These are phyloP conservation scores for Dreissena rostriformis DNA, from an alignment of 1,140 invertebrate genomes.

Conservation along the genomic window DNA sequence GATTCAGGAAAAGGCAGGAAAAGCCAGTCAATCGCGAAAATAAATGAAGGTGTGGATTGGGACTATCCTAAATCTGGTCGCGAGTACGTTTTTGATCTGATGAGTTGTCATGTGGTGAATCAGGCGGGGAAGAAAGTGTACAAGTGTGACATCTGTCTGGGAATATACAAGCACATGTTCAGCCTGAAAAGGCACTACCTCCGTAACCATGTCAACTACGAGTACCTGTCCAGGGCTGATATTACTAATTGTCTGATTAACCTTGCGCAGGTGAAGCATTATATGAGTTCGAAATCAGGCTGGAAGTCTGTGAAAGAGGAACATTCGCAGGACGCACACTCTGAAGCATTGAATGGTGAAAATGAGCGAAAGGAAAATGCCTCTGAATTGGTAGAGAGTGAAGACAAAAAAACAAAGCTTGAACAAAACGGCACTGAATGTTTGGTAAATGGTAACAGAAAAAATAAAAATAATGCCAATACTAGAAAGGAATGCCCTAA, in stretches of 20 bases:
- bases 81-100: slow-evolving; percentile 72
- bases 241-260: slow-evolving; percentile 71
- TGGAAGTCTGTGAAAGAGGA: no score
- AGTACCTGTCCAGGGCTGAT: slow-evolving; percentile 81
- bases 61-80: slow-evolving; percentile 52
- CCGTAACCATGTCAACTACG: slow-evolving; percentile 83
- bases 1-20: slow-evolving; percentile 21
- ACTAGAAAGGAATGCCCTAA: not conserved
- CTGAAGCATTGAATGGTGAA: not conserved
- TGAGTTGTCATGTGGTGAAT: slow-evolving; percentile 54
- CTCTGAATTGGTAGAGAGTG: not conserved
- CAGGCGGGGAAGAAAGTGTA: slow-evolving; percentile 79
- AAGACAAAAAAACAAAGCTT: not conserved
- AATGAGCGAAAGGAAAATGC: not conserved
- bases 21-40: slow-evolving; percentile 46
- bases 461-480: slow-evolving; percentile 23
- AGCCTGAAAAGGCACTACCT: slow-evolving; percentile 84
- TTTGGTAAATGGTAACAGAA: not conserved
- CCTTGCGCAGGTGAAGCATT: slow-evolving; percentile 54
- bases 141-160: slow-evolving; percentile 83
- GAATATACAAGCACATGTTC: slow-evolving; percentile 83
- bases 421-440: not conserved
- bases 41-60: slow-evolving; percentile 57
- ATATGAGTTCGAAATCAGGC: slow-evolving; percentile 1
- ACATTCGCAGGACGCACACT: no score